Percentiles rank a stretch among this genome's conserved stretches.
phyloP scores from a whole-genome alignment of 64 coral and sea anemone species.

The Montipora sp. region DNA sequence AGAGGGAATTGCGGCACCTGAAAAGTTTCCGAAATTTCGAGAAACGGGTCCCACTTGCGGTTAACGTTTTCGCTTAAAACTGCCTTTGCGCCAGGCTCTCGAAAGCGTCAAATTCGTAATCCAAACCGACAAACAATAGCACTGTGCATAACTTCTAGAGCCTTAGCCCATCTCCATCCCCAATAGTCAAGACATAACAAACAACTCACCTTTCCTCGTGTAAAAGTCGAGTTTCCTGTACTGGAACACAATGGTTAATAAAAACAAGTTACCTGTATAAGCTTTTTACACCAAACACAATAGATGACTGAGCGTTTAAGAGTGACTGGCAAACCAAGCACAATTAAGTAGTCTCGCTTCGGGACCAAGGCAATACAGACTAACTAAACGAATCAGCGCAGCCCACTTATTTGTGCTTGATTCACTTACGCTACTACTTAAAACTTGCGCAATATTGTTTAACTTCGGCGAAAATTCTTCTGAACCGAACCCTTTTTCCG shows the following conservation, averaged over 20 bases:
- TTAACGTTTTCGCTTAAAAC: too few species aligned
- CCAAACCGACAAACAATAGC: background rate
- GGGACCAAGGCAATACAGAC: background rate
- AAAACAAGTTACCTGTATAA: conserved; percentile 55
- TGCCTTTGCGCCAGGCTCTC: background rate
- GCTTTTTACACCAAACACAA: conserved; percentile 5
- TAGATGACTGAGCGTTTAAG: background rate
- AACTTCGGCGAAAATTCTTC: background rate
- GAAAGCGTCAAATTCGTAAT: background rate
- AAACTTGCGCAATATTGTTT: background rate
- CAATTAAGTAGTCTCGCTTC: background rate
- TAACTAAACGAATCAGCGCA: background rate
- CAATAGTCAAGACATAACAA: too few species aligned
- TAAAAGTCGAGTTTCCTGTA: conserved; percentile 20
- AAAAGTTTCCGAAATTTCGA: background rate
- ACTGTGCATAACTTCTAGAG: background rate
- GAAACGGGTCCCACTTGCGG: background rate
- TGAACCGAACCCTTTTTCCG: background rate
- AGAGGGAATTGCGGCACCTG: too few species aligned
- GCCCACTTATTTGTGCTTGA: background rate
- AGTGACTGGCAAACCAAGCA: background rate
- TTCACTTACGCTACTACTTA: background rate
- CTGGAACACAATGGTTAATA: conserved; percentile 56
- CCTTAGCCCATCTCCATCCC: background rate
- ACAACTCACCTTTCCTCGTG: conserved; percentile 13